Evolutionary conservation across 2,888 invertebrate genomes (phyloP), one percentile per base, ranked within the genome.

Genomic region (Drosophila parthenogenetica): DNA sequence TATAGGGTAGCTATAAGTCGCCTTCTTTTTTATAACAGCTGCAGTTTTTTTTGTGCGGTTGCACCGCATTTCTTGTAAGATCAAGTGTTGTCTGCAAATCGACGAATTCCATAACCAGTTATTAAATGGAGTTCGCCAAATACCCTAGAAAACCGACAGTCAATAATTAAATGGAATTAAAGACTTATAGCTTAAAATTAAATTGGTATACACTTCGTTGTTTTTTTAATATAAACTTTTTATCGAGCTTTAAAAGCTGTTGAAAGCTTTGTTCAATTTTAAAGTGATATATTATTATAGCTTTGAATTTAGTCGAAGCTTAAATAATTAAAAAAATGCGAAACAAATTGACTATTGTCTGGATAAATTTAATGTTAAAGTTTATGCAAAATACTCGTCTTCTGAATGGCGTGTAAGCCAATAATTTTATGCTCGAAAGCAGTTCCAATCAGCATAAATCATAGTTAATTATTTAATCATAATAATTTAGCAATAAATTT

Each of bases 71-170:
- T 40, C 42, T 40, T 37, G 46, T 19, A 62, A 25, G 71, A 39
- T 49, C 57, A 53, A 59, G 63, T 46, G 50, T 19, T 55, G 50
- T 19, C 39, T 39, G 40, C 22, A 35, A 35, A 39, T 17, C 50
- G 17, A 17, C 40, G 57, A 70, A 49, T 45, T 59, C 22, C 37
- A 29, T 37, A 68, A 60, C 61, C 17, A 45, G 40, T 46, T 42
- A 29, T 61, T 29, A 69, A 19, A 8, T 35, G 17, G 4, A 42
- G 42, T 25, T 39, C 39, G 13, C n/a, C 3, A n/a, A 16, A 48
- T 58, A 48, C 48, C 25, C 45, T 35, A 10, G 43, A 45, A 35
- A 32, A 16, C 0, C 11, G 39, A 19, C 19, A 42, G 40, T 32
- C 13, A 29, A 42, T 17, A 13, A 29, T 29, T 29, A 29, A 29